phyloP scores from a whole-genome alignment of 2,797 vertebrate genomes.

The Sarcoramphus papa region DNA sequence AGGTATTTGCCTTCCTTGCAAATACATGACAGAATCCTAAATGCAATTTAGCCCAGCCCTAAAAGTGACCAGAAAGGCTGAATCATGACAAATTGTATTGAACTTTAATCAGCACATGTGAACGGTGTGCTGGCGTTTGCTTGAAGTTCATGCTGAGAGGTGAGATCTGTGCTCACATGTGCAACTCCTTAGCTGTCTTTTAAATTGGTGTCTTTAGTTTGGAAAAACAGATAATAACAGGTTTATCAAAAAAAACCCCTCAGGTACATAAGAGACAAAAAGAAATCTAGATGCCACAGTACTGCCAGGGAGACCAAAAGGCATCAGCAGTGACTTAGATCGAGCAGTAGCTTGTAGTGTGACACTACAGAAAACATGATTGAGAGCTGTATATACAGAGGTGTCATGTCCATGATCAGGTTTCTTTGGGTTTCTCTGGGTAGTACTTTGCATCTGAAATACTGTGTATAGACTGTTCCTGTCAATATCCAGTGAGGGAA shows the following conservation, averaged over 20 bases:
- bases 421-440: not conserved
- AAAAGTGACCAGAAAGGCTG: not conserved
- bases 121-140: fast-evolving
- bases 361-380: not conserved
- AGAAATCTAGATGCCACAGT: not conserved
- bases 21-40: not conserved
- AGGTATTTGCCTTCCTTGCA: fast-evolving
- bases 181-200: not conserved
- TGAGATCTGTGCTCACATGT: not conserved
- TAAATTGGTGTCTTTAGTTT: not conserved
- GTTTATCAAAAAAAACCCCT: not conserved
- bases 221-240: not conserved
- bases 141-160: not conserved
- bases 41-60: not conserved
- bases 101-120: not conserved
- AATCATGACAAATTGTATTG: not conserved
- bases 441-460: not conserved
- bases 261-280: not conserved
- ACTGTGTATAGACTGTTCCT: not conserved
- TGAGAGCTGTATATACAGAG: not conserved
- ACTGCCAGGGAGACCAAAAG: not conserved
- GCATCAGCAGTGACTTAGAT: not conserved
- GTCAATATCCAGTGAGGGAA: not conserved
- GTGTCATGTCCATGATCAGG: not conserved
- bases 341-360: not conserved